These are phyloP conservation scores for Antechinus stuartii DNA, from an alignment of 2,113 vertebrate species.

Conservation along the genomic window DNA sequence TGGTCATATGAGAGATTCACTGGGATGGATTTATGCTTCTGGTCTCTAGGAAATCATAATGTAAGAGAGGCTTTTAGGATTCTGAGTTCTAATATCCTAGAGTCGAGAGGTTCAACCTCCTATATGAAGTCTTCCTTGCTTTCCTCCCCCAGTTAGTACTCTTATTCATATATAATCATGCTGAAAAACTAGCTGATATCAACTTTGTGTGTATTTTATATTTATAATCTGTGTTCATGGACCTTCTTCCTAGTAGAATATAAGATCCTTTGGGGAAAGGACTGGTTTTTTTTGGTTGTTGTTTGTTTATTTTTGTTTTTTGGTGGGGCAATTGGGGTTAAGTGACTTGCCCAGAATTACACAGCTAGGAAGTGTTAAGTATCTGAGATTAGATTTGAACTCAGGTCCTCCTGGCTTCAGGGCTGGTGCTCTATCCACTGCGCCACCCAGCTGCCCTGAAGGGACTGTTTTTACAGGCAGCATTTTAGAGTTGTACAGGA, in stretches of 20 bases:
- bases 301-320: too few relatives aligned
- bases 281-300: neutral
- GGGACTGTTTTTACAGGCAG: neutral
- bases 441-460: neutral
- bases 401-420: too few relatives aligned
- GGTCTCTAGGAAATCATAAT: conserved; percentile 31
- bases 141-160: neutral
- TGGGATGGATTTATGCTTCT: neutral
- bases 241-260: neutral
- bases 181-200: neutral
- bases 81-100: neutral
- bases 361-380: too few relatives aligned
- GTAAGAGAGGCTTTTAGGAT: conserved; percentile 19
- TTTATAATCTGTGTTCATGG: neutral
- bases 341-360: too few relatives aligned
- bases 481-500: neutral
- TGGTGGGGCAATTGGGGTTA: too few relatives aligned
- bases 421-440: too few relatives aligned
- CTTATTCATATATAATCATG: neutral
- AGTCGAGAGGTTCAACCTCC: neutral
- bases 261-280: neutral
- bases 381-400: too few relatives aligned
- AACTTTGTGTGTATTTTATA: neutral
- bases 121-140: neutral
- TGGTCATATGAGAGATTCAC: neutral